Evolutionary conservation across 2,797 vertebrate genomes (phyloP).

Genomic region (Chanos chanos): DNA sequence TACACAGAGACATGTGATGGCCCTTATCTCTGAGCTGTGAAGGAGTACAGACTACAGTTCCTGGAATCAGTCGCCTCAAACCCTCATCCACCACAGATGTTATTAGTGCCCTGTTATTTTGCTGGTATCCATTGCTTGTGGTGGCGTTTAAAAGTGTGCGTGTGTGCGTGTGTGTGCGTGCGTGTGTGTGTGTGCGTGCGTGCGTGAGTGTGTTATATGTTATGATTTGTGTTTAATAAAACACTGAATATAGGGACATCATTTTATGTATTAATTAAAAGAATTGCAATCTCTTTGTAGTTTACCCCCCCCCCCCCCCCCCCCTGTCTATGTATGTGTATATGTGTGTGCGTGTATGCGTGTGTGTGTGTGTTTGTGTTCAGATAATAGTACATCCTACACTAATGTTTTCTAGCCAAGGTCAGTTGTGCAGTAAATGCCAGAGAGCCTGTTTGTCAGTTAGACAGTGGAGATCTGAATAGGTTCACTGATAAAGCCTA

Average conservation of each 20-base stretch:
- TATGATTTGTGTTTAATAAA: too few species aligned
- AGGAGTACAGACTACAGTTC: background rate
- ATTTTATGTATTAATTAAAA: too few species aligned
- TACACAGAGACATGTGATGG: slow-evolving; percentile 3
- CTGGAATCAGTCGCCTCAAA: background rate
- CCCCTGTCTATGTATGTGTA: background rate
- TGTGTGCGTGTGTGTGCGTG: background rate
- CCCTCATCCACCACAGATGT: too few species aligned
- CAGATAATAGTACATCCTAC: slow-evolving; percentile 15
- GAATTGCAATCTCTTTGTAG: too few species aligned
- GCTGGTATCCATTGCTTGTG: too few species aligned
- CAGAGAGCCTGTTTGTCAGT: slow-evolving; percentile 1
- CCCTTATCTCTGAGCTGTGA: slow-evolving; percentile 4
- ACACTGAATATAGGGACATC: too few species aligned
- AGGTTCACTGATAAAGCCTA: slow-evolving; percentile 6
- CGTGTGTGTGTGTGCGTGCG: too few species aligned
- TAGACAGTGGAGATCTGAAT: background rate
- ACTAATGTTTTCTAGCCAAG: background rate
- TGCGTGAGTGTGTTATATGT: too few species aligned
- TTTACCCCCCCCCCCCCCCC: too few species aligned
- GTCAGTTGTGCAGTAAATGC: background rate
- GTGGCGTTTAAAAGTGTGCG: background rate
- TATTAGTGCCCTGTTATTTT: too few species aligned
- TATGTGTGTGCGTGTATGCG: background rate
- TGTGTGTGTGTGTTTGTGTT: background rate